These are phyloP conservation scores for Ciconia stormi DNA, from an alignment of 2,113 vertebrate genomes.

Conservation along the genomic window DNA sequence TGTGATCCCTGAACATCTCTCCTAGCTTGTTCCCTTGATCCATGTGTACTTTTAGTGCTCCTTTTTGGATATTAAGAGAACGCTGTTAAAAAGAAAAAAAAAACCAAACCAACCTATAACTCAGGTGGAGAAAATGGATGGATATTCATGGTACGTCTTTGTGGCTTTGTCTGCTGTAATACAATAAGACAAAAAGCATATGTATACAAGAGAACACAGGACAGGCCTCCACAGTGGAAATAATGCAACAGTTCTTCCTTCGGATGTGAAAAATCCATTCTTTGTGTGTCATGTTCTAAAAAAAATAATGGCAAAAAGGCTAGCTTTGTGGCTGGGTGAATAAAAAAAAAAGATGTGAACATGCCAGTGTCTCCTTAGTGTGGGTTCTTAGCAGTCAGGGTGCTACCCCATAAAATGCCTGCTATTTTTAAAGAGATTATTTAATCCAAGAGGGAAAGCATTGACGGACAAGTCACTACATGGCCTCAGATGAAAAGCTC, in stretches of 20 bases:
- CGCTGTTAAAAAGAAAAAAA: background rate
- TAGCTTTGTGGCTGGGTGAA: background rate
- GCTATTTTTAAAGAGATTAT: background rate
- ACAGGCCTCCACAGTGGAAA: background rate
- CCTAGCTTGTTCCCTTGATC: background rate
- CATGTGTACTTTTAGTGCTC: background rate
- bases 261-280: background rate
- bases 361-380: background rate
- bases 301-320: background rate
- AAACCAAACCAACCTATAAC: background rate
- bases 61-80: background rate
- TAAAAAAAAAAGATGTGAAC: background rate
- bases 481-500: background rate
- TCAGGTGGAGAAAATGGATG: background rate
- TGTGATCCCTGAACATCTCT: background rate
- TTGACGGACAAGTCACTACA: background rate
- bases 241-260: background rate
- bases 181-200: background rate
- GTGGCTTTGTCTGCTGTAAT: background rate
- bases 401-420: background rate
- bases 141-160: background rate
- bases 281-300: background rate
- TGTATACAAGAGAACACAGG: background rate
- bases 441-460: background rate
- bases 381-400: background rate